Percentiles rank a stretch among this genome's conserved stretches.
Conservation (phyloP, 1,140 invertebrate species). For the Glossosoma conforme region DNA sequence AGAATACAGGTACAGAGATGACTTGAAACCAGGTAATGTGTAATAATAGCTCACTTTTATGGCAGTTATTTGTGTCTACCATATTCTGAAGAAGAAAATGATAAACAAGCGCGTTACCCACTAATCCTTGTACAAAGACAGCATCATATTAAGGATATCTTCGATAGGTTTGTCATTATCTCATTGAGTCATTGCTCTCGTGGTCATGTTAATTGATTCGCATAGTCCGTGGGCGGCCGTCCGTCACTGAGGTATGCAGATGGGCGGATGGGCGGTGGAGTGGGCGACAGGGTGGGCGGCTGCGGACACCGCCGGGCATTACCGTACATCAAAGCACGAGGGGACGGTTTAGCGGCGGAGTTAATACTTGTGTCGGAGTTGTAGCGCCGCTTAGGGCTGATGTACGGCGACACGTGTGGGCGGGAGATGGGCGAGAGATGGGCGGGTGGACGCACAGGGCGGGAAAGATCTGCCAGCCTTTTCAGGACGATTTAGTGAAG, state of each 20-base stretch:
- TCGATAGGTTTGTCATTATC: background rate
- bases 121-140: too few relatives aligned
- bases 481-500: too few relatives aligned
- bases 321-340: slow-evolving; percentile 25
- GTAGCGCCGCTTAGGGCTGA: slow-evolving; percentile 18
- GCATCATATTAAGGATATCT: too few relatives aligned
- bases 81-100: too few relatives aligned
- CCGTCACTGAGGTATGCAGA: slow-evolving; percentile 14
- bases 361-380: slow-evolving; percentile 17
- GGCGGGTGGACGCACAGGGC: background rate
- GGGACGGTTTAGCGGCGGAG: slow-evolving; percentile 13
- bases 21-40: too few relatives aligned
- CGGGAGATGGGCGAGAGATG: background rate
- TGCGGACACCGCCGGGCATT: slow-evolving; percentile 7
- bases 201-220: slow-evolving; percentile 23
- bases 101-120: too few relatives aligned
- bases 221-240: slow-evolving; percentile 14
- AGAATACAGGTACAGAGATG: too few relatives aligned
- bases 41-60: too few relatives aligned
- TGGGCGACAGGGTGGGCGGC: background rate
- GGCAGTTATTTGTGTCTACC: too few relatives aligned
- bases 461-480: too few relatives aligned
- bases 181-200: background rate
- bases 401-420: slow-evolving; percentile 22
- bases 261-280: slow-evolving; percentile 7